Percentiles rank a stretch among this genome's conserved stretches.
Conservation (phyloP, 2,113 vertebrate genomes). For the Oxyruncus cristatus region DNA sequence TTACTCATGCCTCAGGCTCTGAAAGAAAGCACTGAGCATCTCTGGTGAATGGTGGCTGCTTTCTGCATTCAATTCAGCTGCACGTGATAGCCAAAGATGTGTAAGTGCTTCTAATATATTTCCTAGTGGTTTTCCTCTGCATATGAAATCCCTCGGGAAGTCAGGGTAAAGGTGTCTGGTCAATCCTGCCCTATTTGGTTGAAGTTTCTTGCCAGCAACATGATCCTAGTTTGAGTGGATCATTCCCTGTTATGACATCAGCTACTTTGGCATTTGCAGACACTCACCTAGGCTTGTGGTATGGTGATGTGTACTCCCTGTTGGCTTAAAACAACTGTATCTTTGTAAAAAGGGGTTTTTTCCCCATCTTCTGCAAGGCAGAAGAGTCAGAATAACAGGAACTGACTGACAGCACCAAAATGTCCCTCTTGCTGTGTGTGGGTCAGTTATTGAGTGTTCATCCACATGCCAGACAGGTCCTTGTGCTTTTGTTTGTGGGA, state of each 20-base stretch:
- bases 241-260: background rate
- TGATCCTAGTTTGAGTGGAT: background rate
- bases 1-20: background rate
- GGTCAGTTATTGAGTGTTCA: background rate
- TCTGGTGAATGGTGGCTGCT: background rate
- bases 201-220: background rate
- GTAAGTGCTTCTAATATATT: background rate
- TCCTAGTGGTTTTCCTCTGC: background rate
- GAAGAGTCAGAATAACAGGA: background rate
- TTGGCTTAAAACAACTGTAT: background rate
- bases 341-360: background rate
- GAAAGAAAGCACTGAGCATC: background rate
- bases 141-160: background rate
- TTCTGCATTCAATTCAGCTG: background rate
- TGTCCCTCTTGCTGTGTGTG: accelerated
- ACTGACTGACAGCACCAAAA: background rate
- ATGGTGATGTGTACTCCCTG: background rate
- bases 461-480: background rate
- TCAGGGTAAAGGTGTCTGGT: background rate
- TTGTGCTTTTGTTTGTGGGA: background rate
- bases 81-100: background rate
- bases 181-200: background rate
- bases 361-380: background rate
- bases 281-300: background rate
- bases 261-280: background rate